These are phyloP conservation scores for Rhombomys opimus DNA, from an alignment of 2,113 vertebrate genomes.

Conservation along the genomic window DNA sequence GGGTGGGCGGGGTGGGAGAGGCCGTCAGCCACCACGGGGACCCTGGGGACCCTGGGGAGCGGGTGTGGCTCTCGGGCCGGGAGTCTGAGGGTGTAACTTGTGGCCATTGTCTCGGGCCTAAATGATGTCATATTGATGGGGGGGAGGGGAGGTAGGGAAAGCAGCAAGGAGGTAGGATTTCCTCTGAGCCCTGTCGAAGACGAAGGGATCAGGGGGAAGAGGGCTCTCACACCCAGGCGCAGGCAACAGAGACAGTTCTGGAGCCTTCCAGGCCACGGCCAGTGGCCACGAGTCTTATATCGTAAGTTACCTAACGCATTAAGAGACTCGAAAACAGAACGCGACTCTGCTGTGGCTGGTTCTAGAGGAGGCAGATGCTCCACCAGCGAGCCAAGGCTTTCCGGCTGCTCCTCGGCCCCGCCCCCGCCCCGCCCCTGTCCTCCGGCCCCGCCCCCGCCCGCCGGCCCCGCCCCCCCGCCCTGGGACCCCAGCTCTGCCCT, in stretches of 20 bases:
- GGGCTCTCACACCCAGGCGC: accelerated
- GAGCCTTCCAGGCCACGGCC: background rate
- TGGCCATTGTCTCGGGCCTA: background rate
- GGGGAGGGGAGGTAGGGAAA: background rate
- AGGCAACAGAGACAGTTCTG: background rate
- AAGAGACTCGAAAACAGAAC: background rate
- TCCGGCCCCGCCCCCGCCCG: no score
- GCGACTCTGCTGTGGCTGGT: background rate
- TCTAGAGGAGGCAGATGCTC: background rate
- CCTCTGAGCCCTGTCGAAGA: background rate
- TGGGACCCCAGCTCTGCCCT: no score
- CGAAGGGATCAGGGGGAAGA: background rate
- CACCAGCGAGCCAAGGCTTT: background rate
- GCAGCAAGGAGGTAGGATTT: background rate
- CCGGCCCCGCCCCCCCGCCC: accelerated
- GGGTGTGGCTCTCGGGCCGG: background rate
- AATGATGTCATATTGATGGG: no score
- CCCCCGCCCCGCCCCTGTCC: background rate
- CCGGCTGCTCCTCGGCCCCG: accelerated
- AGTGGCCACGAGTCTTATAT: background rate
- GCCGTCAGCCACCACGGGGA: no score
- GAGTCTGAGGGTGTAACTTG: no score
- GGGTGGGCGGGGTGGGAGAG: background rate
- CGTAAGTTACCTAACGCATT: background rate
- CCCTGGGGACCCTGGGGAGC: no score